Base-by-base conservation (phyloP, 2,113 vertebrate genomes). In the Syngnathus scovelli region DNA sequence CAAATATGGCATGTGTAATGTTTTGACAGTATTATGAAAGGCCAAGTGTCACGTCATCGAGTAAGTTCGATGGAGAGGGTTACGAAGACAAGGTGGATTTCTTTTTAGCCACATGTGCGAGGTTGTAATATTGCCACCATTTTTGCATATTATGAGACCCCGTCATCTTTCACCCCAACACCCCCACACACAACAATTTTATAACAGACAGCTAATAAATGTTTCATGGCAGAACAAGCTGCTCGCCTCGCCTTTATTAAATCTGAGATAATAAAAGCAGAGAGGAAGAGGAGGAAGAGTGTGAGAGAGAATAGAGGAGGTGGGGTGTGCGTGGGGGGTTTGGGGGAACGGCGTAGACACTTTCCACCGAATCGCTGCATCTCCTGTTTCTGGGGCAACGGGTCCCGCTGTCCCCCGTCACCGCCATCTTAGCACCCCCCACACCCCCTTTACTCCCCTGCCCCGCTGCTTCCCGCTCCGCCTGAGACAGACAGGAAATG, bases 161-260 rank as follows among this genome's bases (percentile, higher is more conserved):
- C 86, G 85, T 88, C 87, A 88, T 87, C 84, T 86, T 88, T 80
- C 44, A 48, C 44, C 44, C 44, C 44, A 16, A 7, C 86, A 82
- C 86, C 89, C 88, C 84, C 88, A 6, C n/a, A 21, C 89, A 92
- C 91, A 91, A 93, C 91, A 93, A 93, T 94, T 93, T 94, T 92
- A 94, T 94, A 94, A 95, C 92, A 93, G 91, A 84, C 91, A 89
- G 92, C 93, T 94, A 94, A 94, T 94, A 94, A 93, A 94, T 94
- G 93, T 94, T 94, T 93, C 94, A 94, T 93, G 93, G 91, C 89
- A 90, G 91, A 90, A 92, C 90, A 91, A 90, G 90, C 92, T 91
- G 89, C 92, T 91, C 86, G 89, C 87, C 91, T 92, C 86, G 83
- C 90, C 90, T 92, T 93, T 93, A 95, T 95, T 94, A 93, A 93